Evolutionary conservation across 1,140 invertebrate genomes (phyloP), one percentile per base, ranked within the genome.

Genomic region (Hermatobates lingyangjiaoensis): DNA sequence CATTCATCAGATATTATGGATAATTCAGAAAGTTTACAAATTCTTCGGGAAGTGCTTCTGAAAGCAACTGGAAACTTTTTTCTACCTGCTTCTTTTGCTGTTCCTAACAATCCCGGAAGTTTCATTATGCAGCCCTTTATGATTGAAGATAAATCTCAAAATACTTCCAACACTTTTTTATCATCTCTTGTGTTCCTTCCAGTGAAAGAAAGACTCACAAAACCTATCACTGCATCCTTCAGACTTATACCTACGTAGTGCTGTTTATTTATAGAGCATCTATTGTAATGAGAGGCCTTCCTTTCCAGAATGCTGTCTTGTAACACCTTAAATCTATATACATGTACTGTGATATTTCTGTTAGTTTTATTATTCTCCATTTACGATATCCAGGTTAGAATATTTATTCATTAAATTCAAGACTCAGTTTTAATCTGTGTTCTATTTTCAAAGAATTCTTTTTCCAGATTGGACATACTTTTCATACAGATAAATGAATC

Each of bases 101-200:
- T 63, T 25, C 64, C 62, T 2, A 58, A 57, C 24, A 59, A 60
- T 59, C 52, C 64, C 56, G 56, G 64, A 52, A 58, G 60, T 53
- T 72, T 73, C 54, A 74, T 83, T 55, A 89, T 90, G 85, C 87
- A 90, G 65, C 80, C 85, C 24, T 91, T 91, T 66, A 71, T 86
- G 53, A 68, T 91, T 59, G 80, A 84, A 60, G 80, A 83, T 21
- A 51, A 54, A 34, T 48, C 56, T 18, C 27, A n/a, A 27, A 50
- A 44, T 27, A 51, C 50, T 21, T 28, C 48, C 52, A 65, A 71
- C 34, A 72, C 73, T 59, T 80, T 93, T 66, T 77, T 89, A 52
- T 87, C 90, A 25, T 87, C 89, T 50, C 70, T 94, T 51, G 86
- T 94, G 61, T 90, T 90, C 68, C 73, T 94, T 62, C 90, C 91